These are phyloP conservation scores for Eubucco bourcierii DNA, from an alignment of 2,113 vertebrate genomes.

Conservation along the genomic window DNA sequence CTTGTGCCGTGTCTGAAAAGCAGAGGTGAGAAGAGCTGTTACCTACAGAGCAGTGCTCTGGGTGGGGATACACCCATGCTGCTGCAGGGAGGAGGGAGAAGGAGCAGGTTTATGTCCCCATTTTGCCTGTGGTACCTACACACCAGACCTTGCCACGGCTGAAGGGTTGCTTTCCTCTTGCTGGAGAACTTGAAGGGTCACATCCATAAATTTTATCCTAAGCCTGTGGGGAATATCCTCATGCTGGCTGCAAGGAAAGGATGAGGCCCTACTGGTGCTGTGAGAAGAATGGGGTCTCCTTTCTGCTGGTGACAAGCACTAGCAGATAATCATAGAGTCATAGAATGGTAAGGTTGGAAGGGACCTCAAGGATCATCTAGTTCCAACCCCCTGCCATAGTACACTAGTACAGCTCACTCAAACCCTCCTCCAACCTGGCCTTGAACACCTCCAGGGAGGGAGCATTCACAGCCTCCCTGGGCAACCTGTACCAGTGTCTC, in stretches of 20 bases:
- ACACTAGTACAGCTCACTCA: too few species aligned
- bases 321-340: neutral
- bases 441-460: too few species aligned
- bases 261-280: neutral
- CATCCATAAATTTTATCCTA: neutral
- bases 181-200: neutral
- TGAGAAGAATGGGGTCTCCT: neutral
- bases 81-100: neutral
- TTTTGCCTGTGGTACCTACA: rapidly evolving
- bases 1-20: constrained; percentile 85
- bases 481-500: too few species aligned
- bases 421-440: too few species aligned
- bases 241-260: neutral
- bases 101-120: neutral
- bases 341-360: too few species aligned
- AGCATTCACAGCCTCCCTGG: too few species aligned
- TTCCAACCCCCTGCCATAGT: too few species aligned
- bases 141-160: neutral
- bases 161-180: neutral
- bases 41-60: neutral
- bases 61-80: neutral
- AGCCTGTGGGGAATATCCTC: neutral
- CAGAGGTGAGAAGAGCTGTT: neutral
- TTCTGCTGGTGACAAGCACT: neutral
- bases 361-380: too few species aligned